Evolutionary conservation across 2,888 invertebrate genomes (phyloP), one percentile per base, ranked within the genome.

Genomic region (Drosophila prostipennis): DNA sequence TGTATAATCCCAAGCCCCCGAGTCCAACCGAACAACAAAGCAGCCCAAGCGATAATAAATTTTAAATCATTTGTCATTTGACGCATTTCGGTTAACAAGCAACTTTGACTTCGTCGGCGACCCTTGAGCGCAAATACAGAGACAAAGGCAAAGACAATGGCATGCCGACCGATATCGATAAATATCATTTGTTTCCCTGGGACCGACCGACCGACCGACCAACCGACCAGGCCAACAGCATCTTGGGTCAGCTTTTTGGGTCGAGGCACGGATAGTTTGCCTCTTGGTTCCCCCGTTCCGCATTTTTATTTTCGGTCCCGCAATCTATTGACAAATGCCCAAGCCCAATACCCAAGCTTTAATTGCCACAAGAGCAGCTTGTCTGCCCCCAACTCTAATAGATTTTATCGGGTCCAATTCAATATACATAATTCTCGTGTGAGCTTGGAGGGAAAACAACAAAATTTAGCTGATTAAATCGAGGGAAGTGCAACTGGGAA

Each of bases 31-130:
- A 65, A 19, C 72, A 49, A 36, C 39, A 56, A 59, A 29, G 45
- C 56, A 29, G 49, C 45, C 29, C n/a, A 13, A 51, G 57, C 48
- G 77, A 79, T 85, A 81, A 83, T 82, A 86, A 82, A 87, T 85
- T 87, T 87, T 64, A 78, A 87, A 80, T 85, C 86, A 85, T 85
- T 85, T 85, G 87, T 87, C 88, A 87, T 87, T 87, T 82, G 83
- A 83, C 86, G 88, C 80, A 85, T 80, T 85, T 85, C 51, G 85
- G 85, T 70, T 87, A 87, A 89, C 85, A 87, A 87, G 82, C 78
- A 59, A 72, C 53, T 51, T 23, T 56, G 72, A 57, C 76, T 76
- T 48, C 72, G 59, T 29, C 51, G 72, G 57, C 56, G 52, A 59
- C 70, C 72, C 58, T 37, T 36, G 34, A 53, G 39, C 42, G 59